Evolutionary conservation across 2,113 vertebrate species (phyloP), one percentile per base, ranked within the genome.

Genomic region (Myiagra hebetior): DNA sequence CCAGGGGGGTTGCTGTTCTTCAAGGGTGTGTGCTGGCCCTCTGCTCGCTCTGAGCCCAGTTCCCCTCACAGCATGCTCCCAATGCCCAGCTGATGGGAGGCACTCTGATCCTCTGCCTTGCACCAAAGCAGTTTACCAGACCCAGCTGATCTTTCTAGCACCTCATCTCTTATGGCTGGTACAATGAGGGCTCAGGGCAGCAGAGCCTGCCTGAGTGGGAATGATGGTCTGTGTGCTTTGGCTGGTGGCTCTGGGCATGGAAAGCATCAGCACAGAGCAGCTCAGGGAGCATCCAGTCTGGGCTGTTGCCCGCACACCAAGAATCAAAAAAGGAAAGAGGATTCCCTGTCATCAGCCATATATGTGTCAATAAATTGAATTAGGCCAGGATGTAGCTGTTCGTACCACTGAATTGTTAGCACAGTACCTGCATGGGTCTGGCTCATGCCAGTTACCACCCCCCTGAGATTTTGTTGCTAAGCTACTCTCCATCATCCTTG

Each of bases 31-130:
- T 79, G 27, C 55, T 87, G 73, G 5, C 16, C 35, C 11, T 94
- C 55, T 63, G 49, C 64, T 68, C 63, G 30, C 62, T 63, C 30
- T 2, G 8, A 49, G 46, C 28, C 37, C n/a, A 11, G 1, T 53
- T 35, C 10, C 53, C 27, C 15, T 44, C 1, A 1, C 50, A 49
- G 41, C 55, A 65, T 0, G 0, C 17, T 55, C 52, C n/a, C 3
- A 2, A 5, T 37, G 24, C 14, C 39, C 62, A 44, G 21, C 16
- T 68, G 65, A 23, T 46, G 35, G 52, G 44, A 78, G 33, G 9
- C 22, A 33, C 28, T 41, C 63, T 70, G 31, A 9, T 5, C 11
- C 68, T 27, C 42, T 50, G 47, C 44, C 57, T 60, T 24, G 35
- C 8, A 3, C 35, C 53, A 53, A 33, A 31, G 39, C 15, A 17